A percentile compares a stretch with the other conserved stretches of the same genome.
Evolutionary conservation across 2,888 invertebrate species (phyloP).

Genomic region (Agrotis exclamationis): DNA sequence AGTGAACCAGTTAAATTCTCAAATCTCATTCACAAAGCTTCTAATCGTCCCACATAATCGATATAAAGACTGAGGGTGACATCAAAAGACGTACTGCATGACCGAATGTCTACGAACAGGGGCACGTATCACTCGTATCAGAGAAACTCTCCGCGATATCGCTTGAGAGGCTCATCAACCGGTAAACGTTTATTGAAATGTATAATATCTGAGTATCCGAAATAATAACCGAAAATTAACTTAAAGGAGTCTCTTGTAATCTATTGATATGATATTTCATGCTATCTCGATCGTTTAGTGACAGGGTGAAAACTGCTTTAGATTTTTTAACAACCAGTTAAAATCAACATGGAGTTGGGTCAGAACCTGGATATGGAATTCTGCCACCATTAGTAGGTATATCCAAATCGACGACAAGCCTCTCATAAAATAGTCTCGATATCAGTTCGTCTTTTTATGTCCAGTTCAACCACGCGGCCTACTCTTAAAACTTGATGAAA

Average conservation of each 20-base stretch:
- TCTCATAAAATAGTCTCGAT: conserved; percentile 2
- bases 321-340: neutral
- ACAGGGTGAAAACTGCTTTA: neutral
- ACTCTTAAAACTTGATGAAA: too few species aligned
- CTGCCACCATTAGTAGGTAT: too few species aligned
- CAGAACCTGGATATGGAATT: neutral
- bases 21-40: conserved; percentile 49
- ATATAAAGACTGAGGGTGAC: conserved; percentile 63
- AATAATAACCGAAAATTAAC: neutral
- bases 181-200: conserved; percentile 7
- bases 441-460: neutral
- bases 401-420: neutral
- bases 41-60: conserved; percentile 53
- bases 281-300: neutral
- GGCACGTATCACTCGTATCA: conserved; percentile 53
- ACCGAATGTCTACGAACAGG: conserved; percentile 51
- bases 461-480: too few species aligned
- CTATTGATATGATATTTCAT: neutral
- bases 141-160: conserved; percentile 46
- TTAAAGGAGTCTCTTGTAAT: neutral
- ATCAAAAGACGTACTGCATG: conserved; percentile 67
- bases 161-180: conserved; percentile 2
- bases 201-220: neutral
- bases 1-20: conserved; percentile 12
- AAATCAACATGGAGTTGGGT: neutral